Base-by-base conservation (phyloP, 1,140 invertebrate genomes). In the Potamilus streckersoni region DNA sequence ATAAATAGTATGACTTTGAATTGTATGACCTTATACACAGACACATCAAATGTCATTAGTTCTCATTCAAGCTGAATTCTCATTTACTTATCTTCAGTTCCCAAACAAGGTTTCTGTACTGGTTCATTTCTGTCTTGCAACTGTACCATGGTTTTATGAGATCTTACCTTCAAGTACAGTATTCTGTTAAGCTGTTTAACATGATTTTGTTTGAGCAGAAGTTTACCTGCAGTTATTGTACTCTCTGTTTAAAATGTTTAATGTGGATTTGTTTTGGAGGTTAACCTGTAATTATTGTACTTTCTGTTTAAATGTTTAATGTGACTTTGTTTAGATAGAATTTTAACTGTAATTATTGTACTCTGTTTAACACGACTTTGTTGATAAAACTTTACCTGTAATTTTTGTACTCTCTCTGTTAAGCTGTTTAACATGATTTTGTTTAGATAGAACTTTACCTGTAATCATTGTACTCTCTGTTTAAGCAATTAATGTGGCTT, bases 401-500 rank as follows among this genome's bases (percentile, higher is more conserved):
- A 88, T 97, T 97, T 87, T 96, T 97, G 84, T 96, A 97, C 89
- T 98, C 96, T 86, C 96, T 92, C 87, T 98, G 96, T 89, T 99
- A n/a, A 99, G 91, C 91, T 95, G 94, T 87, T 99, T 96, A 84
- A 99, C 96, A 85, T 99, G 97, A 76, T 93, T 93, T 84, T 96
- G 97, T 88, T 98, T 98, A 20, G 99, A 3, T 15, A 38, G 38
- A 38, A 6, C 4, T 60, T 71, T 38, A 87, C 88, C 88, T 95
- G 91, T 97, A 98, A 88, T 97, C 97, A 87, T 96, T 97, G 84
- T 96, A 97, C 89, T 98, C 96, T 92, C 87, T 98, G 96, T 89
- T 99, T 99, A n/a, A 99, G 91, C 91, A 94, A 87, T 99, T 96
- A 84, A 99, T 96, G 85, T 99, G 97, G 76, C 93, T 93, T 84